phyloP scores from a whole-genome alignment of 2,888 invertebrate species.

The Ophion obscuratus region DNA sequence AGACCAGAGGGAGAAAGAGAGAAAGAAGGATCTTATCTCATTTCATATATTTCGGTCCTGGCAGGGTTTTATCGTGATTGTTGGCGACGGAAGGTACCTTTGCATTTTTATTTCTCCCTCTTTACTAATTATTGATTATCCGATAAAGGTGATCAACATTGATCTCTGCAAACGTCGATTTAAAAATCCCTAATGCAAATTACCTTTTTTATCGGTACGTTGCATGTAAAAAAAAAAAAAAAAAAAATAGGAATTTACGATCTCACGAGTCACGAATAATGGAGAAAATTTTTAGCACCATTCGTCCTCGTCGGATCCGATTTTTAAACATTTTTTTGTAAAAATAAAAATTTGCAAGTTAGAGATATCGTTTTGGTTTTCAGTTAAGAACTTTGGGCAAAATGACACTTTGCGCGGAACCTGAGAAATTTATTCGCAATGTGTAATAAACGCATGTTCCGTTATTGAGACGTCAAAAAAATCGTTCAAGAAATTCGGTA shows the following conservation, averaged over 20 bases:
- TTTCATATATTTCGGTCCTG: slow-evolving; percentile 53
- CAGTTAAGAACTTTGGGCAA: too few species aligned
- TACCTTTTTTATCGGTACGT: too few species aligned
- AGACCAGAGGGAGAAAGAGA: slow-evolving; percentile 27
- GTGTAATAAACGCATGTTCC: background rate
- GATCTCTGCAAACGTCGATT: background rate
- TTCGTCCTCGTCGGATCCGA: background rate
- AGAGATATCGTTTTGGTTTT: too few species aligned
- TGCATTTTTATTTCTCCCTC: background rate
- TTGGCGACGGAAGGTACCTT: background rate
- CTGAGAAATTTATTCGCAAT: slow-evolving; percentile 20
- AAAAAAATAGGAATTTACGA: too few species aligned
- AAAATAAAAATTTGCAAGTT: too few species aligned
- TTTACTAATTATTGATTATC: background rate
- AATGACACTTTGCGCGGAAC: too few species aligned
- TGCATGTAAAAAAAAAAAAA: too few species aligned
- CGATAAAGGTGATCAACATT: background rate
- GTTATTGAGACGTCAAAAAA: slow-evolving; percentile 19
- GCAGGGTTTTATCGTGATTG: slow-evolving; percentile 61
- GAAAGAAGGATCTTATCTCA: slow-evolving; percentile 11
- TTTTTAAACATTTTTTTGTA: background rate
- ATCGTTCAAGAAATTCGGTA: slow-evolving; percentile 43
- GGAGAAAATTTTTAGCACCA: too few species aligned
- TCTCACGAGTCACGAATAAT: too few species aligned
- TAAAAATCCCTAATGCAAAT: too few species aligned